These are phyloP conservation scores for Antennarius striatus DNA, from an alignment of 2,113 vertebrate genomes.

Conservation along the genomic window DNA sequence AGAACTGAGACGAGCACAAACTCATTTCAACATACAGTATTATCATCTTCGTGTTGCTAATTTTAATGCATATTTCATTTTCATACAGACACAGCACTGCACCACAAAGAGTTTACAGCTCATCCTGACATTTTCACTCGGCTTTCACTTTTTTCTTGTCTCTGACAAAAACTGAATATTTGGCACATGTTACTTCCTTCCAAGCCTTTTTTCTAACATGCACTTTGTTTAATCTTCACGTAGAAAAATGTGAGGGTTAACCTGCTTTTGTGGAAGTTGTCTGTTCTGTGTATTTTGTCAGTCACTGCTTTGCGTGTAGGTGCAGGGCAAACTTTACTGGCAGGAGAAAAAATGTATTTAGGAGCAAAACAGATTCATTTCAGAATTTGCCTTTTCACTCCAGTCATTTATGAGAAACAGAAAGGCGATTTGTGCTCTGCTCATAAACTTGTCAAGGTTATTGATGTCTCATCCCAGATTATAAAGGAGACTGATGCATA, in stretches of 20 bases:
- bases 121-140: too few relatives aligned
- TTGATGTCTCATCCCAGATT: not conserved
- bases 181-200: constrained; percentile 15
- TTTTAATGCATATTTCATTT: too few relatives aligned
- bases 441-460: not conserved
- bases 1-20: too few relatives aligned
- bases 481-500: not conserved
- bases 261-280: constrained; percentile 12
- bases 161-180: not conserved
- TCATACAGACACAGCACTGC: too few relatives aligned
- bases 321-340: not conserved
- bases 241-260: constrained; percentile 18
- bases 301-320: constrained; percentile 1
- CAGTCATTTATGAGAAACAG: not conserved
- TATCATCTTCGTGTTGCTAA: too few relatives aligned
- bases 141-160: too few relatives aligned
- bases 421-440: not conserved
- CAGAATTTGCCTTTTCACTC: not conserved
- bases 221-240: too few relatives aligned
- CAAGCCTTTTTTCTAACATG: too few relatives aligned
- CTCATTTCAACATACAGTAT: too few relatives aligned
- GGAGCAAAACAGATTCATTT: not conserved
- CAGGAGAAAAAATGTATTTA: constrained; percentile 1
- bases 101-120: too few relatives aligned
- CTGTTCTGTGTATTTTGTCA: constrained; percentile 13